Percentiles rank a stretch among this genome's conserved stretches.
Conservation (phyloP, 1,140 invertebrate species). For the Whitmania pigra region DNA sequence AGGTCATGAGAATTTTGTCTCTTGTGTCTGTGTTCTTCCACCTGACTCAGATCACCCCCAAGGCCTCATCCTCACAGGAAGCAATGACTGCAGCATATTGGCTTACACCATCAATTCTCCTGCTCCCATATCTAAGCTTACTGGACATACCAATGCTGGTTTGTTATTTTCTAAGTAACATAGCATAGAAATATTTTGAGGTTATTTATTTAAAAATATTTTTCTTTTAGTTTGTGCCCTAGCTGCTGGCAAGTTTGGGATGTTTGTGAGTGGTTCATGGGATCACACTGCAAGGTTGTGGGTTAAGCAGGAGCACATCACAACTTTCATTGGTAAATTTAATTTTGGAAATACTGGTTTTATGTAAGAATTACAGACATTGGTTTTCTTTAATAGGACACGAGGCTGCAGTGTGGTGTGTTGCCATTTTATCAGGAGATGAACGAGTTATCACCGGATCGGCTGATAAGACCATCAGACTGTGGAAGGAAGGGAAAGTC, state of each 20-base stretch:
- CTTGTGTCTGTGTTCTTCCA: conserved; percentile 60
- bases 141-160: conserved; percentile 67
- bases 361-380: not conserved
- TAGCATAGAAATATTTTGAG: not conserved
- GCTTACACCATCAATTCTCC: conserved; percentile 53
- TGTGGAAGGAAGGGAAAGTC: conserved; percentile 56
- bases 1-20: conserved; percentile 74
- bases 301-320: conserved; percentile 47
- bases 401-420: conserved; percentile 72
- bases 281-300: conserved; percentile 72
- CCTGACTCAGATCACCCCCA: conserved; percentile 55
- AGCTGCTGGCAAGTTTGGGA: conserved; percentile 47
- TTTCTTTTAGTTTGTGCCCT: conserved; percentile 53
- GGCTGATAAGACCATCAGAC: conserved; percentile 75
- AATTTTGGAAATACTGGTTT: not conserved
- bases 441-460: conserved; percentile 59
- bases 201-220: conserved; percentile 24
- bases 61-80: conserved; percentile 71
- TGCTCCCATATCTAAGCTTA: conserved; percentile 50
- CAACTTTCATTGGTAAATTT: no score
- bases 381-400: conserved; percentile 49
- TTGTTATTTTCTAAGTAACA: conserved; percentile 9
- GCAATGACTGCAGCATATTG: conserved; percentile 71
- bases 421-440: conserved; percentile 49
- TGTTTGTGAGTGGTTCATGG: conserved; percentile 75